Evolutionary conservation across 2,797 vertebrate genomes (phyloP).

Genomic region (Anomalospiza imberbis): DNA sequence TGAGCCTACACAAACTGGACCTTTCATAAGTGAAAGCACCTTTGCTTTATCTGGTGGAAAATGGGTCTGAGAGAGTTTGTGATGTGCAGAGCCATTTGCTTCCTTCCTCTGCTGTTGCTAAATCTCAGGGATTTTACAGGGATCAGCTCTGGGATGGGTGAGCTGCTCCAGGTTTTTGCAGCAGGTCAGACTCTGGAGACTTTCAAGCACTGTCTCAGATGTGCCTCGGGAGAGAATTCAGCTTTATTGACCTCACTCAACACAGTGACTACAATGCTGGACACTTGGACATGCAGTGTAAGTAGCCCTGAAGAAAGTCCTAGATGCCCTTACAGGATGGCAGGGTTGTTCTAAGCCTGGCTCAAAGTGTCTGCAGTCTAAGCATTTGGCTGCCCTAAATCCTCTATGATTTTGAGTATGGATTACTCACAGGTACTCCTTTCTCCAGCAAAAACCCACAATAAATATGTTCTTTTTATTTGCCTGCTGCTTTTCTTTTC

Average conservation of each 20-base stretch:
- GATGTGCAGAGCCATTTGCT: neutral
- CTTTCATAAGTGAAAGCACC: neutral
- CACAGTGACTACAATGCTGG: neutral
- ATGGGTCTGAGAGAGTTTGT: neutral
- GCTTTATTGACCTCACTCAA: neutral
- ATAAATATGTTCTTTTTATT: slow-evolving; percentile 10
- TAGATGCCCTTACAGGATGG: neutral
- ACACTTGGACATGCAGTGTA: neutral
- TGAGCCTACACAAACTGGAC: neutral
- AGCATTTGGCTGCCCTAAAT: neutral
- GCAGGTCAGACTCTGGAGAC: neutral
- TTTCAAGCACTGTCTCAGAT: neutral
- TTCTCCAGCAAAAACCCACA: neutral
- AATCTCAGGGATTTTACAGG: neutral
- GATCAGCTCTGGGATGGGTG: accelerated
- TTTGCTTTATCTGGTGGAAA: neutral
- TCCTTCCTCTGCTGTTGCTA: neutral
- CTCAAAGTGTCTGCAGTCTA: neutral
- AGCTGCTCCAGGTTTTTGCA: neutral
- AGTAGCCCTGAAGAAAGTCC: neutral
- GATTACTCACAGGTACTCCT: neutral
- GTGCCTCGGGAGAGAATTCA: neutral
- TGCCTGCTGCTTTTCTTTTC: neutral
- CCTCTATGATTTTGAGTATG: neutral
- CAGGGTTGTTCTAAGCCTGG: neutral